Percentiles rank a stretch among this genome's conserved stretches.
Conservation (phyloP, 2,888 invertebrate species). For the Limenitis camilla region DNA sequence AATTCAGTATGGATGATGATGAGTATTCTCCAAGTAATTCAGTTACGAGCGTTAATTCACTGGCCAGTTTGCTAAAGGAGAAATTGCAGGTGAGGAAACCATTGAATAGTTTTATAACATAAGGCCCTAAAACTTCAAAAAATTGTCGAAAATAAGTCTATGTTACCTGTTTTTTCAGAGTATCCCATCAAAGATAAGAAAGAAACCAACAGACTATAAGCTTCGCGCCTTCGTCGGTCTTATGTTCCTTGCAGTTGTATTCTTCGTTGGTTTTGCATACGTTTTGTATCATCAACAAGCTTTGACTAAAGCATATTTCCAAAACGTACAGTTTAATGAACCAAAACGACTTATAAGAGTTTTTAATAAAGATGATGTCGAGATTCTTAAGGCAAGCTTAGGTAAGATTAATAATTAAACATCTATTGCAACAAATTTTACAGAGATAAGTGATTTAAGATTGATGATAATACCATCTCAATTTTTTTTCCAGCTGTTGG, state of each 20-base stretch:
- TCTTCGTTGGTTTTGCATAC: conserved; percentile 88
- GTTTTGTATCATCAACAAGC: conserved; percentile 88
- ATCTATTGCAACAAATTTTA: not conserved
- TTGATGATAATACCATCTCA: not conserved
- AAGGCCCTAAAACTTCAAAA: not conserved
- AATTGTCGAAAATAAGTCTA: not conserved
- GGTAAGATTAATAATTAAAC: conserved; percentile 47
- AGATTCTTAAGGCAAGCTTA: conserved; percentile 79
- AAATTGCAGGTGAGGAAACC: conserved; percentile 79
- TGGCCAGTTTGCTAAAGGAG: conserved; percentile 87
- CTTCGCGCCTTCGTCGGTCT: conserved; percentile 86
- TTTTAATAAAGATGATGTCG: conserved; percentile 80
- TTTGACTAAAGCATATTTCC: conserved; percentile 86
- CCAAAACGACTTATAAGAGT: conserved; percentile 83
- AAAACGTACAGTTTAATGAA: conserved; percentile 87
- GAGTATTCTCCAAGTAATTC: conserved; percentile 84
- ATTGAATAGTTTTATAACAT: not conserved
- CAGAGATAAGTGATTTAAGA: not conserved
- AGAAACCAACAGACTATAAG: conserved; percentile 84
- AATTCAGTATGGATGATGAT: conserved; percentile 76
- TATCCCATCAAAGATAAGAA: conserved; percentile 82
- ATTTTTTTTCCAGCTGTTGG: conserved; percentile 63
- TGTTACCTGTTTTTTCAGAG: conserved; percentile 66
- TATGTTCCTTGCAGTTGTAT: conserved; percentile 85
- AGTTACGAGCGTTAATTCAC: conserved; percentile 88